These are phyloP conservation scores for Acleris emargana DNA, from an alignment of 2,888 invertebrate species.

Conservation along the genomic window DNA sequence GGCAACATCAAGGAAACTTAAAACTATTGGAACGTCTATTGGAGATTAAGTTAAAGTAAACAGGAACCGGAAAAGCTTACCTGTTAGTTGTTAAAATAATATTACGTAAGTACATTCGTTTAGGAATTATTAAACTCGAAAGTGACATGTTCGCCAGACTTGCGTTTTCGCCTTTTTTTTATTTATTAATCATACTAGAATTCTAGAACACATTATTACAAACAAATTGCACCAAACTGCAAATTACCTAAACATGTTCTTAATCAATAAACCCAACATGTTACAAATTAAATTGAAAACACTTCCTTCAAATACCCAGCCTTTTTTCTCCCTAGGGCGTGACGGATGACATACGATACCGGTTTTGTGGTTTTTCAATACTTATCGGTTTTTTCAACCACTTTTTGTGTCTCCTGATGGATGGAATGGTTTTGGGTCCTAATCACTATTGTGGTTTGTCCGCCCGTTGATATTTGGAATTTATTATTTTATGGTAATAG, in stretches of 20 bases:
- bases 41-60: no score
- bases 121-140: no score
- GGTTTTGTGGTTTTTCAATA: slow-evolving; percentile 17
- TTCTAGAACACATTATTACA: no score
- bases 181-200: no score
- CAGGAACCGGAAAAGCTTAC: no score
- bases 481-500: slow-evolving; percentile 20
- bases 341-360: slow-evolving; percentile 19
- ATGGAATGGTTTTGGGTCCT: slow-evolving; percentile 6
- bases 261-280: neutral
- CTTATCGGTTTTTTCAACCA: slow-evolving; percentile 17
- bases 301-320: neutral
- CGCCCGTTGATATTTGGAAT: slow-evolving; percentile 15
- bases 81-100: no score
- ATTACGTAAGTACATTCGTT: no score
- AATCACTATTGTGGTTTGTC: slow-evolving; percentile 23
- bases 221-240: no score
- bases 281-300: neutral
- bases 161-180: no score
- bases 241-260: neutral
- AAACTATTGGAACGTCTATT: no score
- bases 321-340: neutral
- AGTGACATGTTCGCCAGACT: no score
- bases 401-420: slow-evolving; percentile 21
- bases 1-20: no score